Base-by-base conservation (phyloP, 2,797 vertebrate genomes). In the Prunella strophiata region DNA sequence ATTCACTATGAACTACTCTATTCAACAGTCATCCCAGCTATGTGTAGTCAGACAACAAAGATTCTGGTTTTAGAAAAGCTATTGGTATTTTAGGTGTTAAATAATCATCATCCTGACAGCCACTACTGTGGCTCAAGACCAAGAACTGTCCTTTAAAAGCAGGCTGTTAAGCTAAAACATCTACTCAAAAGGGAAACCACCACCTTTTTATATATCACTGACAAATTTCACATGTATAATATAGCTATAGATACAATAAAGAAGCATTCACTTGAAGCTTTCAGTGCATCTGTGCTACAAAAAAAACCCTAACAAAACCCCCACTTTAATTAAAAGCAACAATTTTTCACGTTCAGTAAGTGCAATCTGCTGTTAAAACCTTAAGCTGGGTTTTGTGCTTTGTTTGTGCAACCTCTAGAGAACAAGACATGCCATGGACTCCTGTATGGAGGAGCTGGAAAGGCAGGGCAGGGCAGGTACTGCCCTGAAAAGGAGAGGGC, bases 91-190 rank as follows among this genome's bases (percentile, higher is more conserved):
- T 9, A 50, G 25, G 10, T 23, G 8, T 43, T 57, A 23, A 0
- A 3, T 13, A 42, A 48, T 14, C 0, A 1, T n/a, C 51, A 4
- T 2, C 3, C 12, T 10, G 45, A 51, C 2, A 0, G 43, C 36
- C 3, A 7, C 27, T 34, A 36, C 27, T 29, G n/a, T 23, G 43
- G 48, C 73, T 80, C n/a, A 71, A 43, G n/a, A 48, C 2, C n/a
- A 48, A 77, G 47, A 84, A 23, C 42, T 16, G 25, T 42, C 55
- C 38, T 58, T 66, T 51, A 54, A 43, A 74, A 70, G 20, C 27
- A 34, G 12, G 45, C 42, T 57, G 29, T 36, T 51, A 43, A 50
- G 16, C 51, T 70, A 50, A 74, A 88, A 57, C 10, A 17, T 38
- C 29, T 65, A 26, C 22, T 42, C 26, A 43, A 34, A 75, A 61